A percentile compares a stretch with the other conserved stretches of the same genome.
phyloP scores from a whole-genome alignment of 2,113 vertebrate genomes.

The Phyllopteryx taeniolatus region DNA sequence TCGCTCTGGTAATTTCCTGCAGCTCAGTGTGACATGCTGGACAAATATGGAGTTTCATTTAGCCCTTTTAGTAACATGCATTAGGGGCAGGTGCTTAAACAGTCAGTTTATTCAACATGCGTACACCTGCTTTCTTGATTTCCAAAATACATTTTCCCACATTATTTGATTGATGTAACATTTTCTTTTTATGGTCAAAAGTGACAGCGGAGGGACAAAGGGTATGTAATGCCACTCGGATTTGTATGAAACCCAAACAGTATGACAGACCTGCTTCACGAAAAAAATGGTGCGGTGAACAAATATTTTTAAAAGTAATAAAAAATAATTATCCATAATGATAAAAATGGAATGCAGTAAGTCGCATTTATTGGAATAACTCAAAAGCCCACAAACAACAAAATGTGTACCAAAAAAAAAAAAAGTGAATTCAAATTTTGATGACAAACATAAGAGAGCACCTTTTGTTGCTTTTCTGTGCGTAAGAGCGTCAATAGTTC shows the following conservation, averaged over 20 bases:
- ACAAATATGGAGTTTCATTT: slow-evolving; percentile 28
- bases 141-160: slow-evolving; percentile 22
- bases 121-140: slow-evolving; percentile 25
- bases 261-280: neutral
- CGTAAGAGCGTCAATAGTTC: slow-evolving; percentile 19
- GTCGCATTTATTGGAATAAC: neutral
- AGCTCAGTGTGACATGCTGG: slow-evolving; percentile 24
- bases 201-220: neutral
- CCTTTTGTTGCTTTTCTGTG: neutral
- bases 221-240: neutral
- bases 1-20: slow-evolving; percentile 36
- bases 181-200: slow-evolving; percentile 15
- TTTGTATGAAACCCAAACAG: too few relatives aligned
- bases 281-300: neutral
- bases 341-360: neutral
- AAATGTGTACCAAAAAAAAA: neutral
- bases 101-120: slow-evolving; percentile 6
- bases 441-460: neutral
- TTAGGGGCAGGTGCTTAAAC: slow-evolving; percentile 28
- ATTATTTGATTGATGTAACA: slow-evolving; percentile 7
- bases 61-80: slow-evolving; percentile 28
- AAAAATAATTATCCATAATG: neutral
- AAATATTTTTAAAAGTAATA: neutral
- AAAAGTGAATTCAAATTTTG: neutral
- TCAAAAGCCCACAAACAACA: neutral